Conservation (phyloP, 1,140 invertebrate species). For the Aphidius ervi region DNA sequence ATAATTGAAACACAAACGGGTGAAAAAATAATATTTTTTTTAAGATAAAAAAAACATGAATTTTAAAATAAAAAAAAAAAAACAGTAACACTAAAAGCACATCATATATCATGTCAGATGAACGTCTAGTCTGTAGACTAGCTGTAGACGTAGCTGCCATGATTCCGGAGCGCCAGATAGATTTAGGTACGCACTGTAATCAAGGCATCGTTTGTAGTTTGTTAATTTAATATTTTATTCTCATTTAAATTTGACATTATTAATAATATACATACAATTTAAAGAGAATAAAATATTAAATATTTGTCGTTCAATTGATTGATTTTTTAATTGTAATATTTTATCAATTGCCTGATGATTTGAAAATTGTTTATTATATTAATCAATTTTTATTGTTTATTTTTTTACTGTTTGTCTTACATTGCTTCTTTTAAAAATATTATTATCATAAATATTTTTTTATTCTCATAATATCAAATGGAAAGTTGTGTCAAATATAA, state of each 20-base stretch:
- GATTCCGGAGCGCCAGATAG: slow-evolving; percentile 49
- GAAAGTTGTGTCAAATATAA: too few relatives aligned
- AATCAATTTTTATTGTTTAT: too few relatives aligned
- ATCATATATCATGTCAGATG: slow-evolving; percentile 49
- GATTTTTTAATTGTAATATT: too few relatives aligned
- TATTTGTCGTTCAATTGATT: too few relatives aligned
- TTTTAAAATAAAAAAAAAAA: slow-evolving; percentile 24
- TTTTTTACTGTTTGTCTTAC: too few relatives aligned
- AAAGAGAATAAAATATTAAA: background rate
- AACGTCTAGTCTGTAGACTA: slow-evolving; percentile 51
- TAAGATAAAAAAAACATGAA: background rate
- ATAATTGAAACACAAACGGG: background rate
- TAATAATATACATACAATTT: slow-evolving; percentile 22
- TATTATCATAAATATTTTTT: too few relatives aligned
- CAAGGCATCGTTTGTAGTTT: slow-evolving; percentile 46
- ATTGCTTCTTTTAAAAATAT: too few relatives aligned
- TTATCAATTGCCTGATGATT: too few relatives aligned
- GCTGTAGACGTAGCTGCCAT: slow-evolving; percentile 51
- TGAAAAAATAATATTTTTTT: slow-evolving; percentile 11
- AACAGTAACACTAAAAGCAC: slow-evolving; percentile 34
- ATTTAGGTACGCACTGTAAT: slow-evolving; percentile 52
- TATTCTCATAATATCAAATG: too few relatives aligned
- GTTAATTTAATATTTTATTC: slow-evolving; percentile 29
- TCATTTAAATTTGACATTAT: too few relatives aligned
- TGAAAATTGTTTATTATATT: too few relatives aligned